Conservation (phyloP, 92 coral and sea anemone genomes). For the Montipora capitata region DNA sequence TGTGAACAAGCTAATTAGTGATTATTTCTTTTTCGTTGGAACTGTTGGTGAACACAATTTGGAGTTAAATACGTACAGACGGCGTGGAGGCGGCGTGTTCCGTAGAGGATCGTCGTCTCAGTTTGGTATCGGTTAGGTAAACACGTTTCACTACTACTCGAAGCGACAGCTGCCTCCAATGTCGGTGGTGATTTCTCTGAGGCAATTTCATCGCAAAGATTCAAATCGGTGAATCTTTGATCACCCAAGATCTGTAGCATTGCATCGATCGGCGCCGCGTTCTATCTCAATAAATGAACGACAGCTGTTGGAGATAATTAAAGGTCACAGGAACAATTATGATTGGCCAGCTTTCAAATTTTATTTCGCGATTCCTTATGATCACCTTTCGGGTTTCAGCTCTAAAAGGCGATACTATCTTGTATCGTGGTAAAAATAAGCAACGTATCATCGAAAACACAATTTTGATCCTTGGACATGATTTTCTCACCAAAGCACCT, state of each 20-base stretch:
- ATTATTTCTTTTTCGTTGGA: background rate
- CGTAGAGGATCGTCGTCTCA: background rate
- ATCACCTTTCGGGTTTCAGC: too few species aligned
- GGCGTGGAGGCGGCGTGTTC: background rate
- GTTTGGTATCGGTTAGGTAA: background rate
- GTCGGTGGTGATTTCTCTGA: background rate
- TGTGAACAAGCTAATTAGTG: background rate
- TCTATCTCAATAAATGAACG: too few species aligned
- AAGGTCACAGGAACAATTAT: background rate
- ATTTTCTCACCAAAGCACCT: background rate
- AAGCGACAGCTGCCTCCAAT: background rate
- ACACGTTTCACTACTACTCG: background rate
- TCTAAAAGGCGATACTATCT: background rate
- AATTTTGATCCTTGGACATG: background rate
- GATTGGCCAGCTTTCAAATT: background rate
- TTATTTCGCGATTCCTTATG: background rate
- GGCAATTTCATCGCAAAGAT: too few species aligned
- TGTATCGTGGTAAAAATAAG: background rate
- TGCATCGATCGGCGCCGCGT: too few species aligned
- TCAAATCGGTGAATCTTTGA: too few species aligned
- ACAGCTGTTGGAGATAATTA: conserved; percentile 8
- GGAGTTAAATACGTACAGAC: background rate
- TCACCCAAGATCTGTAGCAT: too few species aligned
- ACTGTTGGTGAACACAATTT: background rate
- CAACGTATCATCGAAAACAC: background rate